Conservation (phyloP, 2,797 vertebrate genomes). For the Sternotherus odoratus region DNA sequence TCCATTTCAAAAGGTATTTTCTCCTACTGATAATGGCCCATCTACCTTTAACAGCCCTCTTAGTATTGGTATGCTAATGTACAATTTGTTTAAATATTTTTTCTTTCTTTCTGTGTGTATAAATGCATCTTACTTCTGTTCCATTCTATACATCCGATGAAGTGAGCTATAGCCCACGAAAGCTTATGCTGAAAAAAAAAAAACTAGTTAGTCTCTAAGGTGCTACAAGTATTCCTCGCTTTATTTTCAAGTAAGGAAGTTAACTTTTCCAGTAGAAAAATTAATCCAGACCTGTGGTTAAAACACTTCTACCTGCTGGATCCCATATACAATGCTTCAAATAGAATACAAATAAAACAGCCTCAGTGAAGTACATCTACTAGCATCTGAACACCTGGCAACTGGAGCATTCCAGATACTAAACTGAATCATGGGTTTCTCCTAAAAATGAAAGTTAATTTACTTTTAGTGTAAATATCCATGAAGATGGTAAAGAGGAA, state of each 20-base stretch:
- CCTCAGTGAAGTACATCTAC: neutral
- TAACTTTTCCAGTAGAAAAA: neutral
- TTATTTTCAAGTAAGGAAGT: neutral
- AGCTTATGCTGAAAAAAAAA: too few species aligned
- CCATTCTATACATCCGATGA: too few species aligned
- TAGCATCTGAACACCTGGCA: neutral
- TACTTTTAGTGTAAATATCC: neutral
- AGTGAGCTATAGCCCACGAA: too few species aligned
- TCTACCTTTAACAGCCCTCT: too few species aligned
- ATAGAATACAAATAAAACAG: neutral
- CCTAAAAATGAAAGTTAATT: neutral
- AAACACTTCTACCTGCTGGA: neutral
- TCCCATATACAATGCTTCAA: neutral
- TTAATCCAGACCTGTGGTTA: neutral
- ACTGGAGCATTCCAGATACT: neutral
- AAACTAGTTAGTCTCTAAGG: too few species aligned
- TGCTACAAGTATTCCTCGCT: too few species aligned
- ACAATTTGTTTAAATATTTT: too few species aligned
- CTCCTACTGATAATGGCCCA: too few species aligned
- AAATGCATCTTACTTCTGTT: too few species aligned
- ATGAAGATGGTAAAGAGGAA: neutral
- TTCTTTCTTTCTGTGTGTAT: too few species aligned
- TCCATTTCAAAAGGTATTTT: too few species aligned
- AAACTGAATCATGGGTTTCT: neutral
- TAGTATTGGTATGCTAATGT: too few species aligned